Conservation (phyloP, 1,140 invertebrate genomes). For the Vanessa tameamea region DNA sequence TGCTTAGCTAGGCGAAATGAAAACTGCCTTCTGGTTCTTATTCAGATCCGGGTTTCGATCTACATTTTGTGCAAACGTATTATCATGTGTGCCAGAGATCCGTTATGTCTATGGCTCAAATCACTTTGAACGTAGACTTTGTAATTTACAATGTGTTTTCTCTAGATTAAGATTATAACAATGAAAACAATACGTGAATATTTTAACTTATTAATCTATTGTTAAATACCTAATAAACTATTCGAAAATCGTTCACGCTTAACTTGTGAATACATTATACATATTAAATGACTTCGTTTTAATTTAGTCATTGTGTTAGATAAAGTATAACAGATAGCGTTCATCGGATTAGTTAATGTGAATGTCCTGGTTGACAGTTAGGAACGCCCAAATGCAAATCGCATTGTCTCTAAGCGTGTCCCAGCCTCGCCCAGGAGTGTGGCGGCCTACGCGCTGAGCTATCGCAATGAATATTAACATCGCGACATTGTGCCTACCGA, state of each 20-base stretch:
- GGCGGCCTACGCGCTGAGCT: conserved; percentile 67
- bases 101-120: background rate
- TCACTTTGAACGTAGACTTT: background rate
- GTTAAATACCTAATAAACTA: background rate
- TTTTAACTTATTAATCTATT: background rate
- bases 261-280: conserved; percentile 3
- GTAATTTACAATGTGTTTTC: background rate
- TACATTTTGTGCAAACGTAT: conserved; percentile 26
- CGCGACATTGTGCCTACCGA: conserved; percentile 50
- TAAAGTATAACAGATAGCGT: conserved; percentile 48
- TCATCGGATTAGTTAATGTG: conserved; percentile 69
- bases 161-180: background rate
- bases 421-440: conserved; percentile 59
- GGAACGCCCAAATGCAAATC: conserved; percentile 75
- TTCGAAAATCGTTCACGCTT: background rate
- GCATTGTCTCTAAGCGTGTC: conserved; percentile 74
- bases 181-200: background rate
- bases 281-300: conserved; percentile 14
- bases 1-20: conserved; percentile 64
- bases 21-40: conserved; percentile 60
- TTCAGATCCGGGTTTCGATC: conserved; percentile 51
- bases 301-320: conserved; percentile 22
- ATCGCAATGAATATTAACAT: conserved; percentile 76
- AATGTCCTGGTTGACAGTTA: conserved; percentile 74
- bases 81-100: conserved; percentile 21